Evolutionary conservation across 2,113 vertebrate species (phyloP).

Genomic region (Merops nubicus): DNA sequence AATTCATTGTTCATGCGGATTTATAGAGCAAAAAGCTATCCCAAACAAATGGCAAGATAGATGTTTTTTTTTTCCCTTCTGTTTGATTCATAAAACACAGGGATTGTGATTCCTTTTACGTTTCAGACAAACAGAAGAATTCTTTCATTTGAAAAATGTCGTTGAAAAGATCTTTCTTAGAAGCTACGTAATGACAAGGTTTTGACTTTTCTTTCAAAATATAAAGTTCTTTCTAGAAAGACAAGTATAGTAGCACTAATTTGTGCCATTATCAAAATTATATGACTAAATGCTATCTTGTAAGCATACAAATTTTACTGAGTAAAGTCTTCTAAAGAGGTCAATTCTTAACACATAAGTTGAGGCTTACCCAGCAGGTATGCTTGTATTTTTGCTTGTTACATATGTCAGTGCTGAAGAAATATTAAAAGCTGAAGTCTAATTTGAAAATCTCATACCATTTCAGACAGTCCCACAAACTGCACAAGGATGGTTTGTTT

Average conservation of each 20-base stretch:
- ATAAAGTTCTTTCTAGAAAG: neutral
- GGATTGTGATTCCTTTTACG: neutral
- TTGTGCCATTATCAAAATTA: neutral
- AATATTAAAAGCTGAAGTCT: neutral
- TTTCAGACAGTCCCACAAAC: neutral
- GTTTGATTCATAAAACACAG: neutral
- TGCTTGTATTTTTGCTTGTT: neutral
- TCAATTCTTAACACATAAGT: neutral
- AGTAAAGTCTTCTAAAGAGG: neutral
- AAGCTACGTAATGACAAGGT: neutral
- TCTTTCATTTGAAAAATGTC: neutral
- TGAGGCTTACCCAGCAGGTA: neutral
- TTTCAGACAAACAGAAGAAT: neutral
- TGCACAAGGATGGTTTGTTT: neutral
- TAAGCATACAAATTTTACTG: neutral
- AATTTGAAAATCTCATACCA: neutral
- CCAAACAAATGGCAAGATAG: neutral
- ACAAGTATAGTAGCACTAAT: neutral
- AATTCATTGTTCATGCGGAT: slow-evolving; percentile 14
- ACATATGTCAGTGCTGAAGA: neutral
- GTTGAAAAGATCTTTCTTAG: neutral
- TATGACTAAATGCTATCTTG: neutral
- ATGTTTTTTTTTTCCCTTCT: neutral
- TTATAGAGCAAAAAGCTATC: slow-evolving; percentile 11
- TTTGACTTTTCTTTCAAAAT: neutral